These are phyloP conservation scores for Nephrotoma appendiculata DNA, from an alignment of 2,888 invertebrate species.

Conservation along the genomic window DNA sequence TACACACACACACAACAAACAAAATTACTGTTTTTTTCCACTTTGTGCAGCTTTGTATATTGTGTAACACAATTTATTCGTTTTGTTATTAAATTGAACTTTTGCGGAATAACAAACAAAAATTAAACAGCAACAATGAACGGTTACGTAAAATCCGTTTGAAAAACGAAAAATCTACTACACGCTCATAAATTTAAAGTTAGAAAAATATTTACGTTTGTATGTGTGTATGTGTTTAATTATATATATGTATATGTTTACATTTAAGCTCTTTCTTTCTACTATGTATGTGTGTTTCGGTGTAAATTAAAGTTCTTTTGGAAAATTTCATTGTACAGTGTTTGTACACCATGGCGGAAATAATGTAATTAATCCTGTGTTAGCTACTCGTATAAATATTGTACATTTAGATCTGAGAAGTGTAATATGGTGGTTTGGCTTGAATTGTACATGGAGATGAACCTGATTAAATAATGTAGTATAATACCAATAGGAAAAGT, in stretches of 20 bases:
- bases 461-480: no score
- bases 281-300: not conserved
- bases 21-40: not conserved
- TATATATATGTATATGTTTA: not conserved
- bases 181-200: not conserved
- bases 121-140: not conserved
- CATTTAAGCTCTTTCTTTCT: not conserved
- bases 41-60: not conserved
- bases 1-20: not conserved
- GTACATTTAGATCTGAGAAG: no score
- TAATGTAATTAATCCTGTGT: not conserved
- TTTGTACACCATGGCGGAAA: not conserved
- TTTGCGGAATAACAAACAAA: not conserved
- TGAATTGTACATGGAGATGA: no score
- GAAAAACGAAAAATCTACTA: not conserved
- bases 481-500: no score
- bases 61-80: not conserved
- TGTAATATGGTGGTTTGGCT: no score
- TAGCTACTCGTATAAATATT: not conserved
- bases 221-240: not conserved
- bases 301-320: not conserved
- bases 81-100: not conserved
- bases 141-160: not conserved
- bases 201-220: not conserved
- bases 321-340: not conserved